These are phyloP conservation scores for Saiga tatarica DNA, from an alignment of 2,113 vertebrate species.

Conservation along the genomic window DNA sequence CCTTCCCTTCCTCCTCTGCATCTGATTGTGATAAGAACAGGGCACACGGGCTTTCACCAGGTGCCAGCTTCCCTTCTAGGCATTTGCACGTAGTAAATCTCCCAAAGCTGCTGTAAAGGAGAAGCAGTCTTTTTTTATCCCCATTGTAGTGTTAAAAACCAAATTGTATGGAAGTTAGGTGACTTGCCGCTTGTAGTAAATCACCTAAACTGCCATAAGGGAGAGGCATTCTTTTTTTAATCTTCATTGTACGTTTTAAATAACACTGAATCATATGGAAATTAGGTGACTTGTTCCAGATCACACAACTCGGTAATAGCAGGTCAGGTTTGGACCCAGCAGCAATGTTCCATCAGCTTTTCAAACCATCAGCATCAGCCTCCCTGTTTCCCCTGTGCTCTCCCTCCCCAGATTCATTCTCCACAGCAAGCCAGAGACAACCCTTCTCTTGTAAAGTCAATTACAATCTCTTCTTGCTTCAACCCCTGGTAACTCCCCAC, in stretches of 20 bases:
- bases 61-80: background rate
- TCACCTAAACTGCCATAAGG: background rate
- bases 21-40: background rate
- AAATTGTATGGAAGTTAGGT: background rate
- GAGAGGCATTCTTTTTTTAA: background rate
- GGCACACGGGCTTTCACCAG: rapidly evolving
- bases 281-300: background rate
- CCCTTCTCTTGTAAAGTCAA: background rate
- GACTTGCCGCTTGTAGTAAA: background rate
- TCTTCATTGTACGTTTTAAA: background rate
- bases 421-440: background rate
- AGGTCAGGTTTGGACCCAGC: background rate
- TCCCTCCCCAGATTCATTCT: background rate
- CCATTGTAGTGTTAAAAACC: background rate
- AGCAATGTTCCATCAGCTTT: background rate
- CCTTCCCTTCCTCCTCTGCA: background rate
- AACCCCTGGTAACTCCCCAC: background rate
- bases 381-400: background rate
- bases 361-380: background rate
- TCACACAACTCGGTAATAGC: background rate
- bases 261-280: background rate
- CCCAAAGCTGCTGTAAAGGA: background rate
- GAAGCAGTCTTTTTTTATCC: background rate
- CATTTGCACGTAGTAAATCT: background rate
- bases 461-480: background rate